phyloP scores from a whole-genome alignment of 1,140 invertebrate species.

The Anadara kagoshimensis region DNA sequence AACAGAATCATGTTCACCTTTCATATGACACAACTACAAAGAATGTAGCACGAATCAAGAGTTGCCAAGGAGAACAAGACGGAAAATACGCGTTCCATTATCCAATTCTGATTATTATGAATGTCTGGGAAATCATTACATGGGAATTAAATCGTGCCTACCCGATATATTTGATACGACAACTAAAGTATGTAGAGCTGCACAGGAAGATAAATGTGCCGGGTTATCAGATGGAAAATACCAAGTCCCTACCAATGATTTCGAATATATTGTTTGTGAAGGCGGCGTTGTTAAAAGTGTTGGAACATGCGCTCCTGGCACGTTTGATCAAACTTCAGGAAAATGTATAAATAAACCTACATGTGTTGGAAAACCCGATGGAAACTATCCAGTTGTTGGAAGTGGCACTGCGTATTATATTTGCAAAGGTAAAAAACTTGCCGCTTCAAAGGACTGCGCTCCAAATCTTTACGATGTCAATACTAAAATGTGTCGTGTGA shows the following conservation, averaged over 20 bases:
- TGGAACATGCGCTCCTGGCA: conserved; percentile 14
- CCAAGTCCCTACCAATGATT: conserved; percentile 6
- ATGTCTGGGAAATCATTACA: no score
- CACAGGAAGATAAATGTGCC: background rate
- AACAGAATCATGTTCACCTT: no score
- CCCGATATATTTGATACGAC: conserved; percentile 2
- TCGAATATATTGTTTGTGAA: conserved; percentile 19
- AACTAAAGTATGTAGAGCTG: conserved; percentile 11
- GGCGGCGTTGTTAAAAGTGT: background rate
- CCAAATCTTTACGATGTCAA: no score
- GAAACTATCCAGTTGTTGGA: conserved; percentile 55
- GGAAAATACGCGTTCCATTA: no score
- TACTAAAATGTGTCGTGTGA: background rate
- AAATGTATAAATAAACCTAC: conserved; percentile 34
- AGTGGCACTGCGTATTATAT: conserved; percentile 13
- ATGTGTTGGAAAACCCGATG: conserved; percentile 52
- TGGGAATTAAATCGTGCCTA: no score
- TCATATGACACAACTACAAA: no score
- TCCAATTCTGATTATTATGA: no score
- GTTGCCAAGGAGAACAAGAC: no score
- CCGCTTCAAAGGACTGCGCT: no score
- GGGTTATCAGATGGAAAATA: conserved; percentile 11
- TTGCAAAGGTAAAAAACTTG: no score
- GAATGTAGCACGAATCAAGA: no score
- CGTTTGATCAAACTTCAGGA: conserved; percentile 11